Evolutionary conservation across 2,113 vertebrate genomes (phyloP).

Genomic region (Scomber japonicus): DNA sequence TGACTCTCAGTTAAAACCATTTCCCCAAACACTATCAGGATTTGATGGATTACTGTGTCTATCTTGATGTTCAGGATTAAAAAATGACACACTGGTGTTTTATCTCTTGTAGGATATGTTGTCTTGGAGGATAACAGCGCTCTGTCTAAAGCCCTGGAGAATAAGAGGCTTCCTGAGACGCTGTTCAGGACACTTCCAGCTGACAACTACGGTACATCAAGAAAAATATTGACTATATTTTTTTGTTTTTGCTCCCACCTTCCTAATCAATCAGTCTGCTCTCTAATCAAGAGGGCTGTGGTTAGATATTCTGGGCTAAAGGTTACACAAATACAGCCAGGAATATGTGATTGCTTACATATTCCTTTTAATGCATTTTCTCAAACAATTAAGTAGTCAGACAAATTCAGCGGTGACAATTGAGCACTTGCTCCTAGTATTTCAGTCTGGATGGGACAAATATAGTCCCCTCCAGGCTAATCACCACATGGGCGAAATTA

Average conservation of each 20-base stretch:
- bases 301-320: not conserved
- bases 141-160: conserved; percentile 77
- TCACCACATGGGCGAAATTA: not conserved
- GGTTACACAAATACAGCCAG: not conserved
- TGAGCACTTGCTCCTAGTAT: not conserved
- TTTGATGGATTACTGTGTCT: not conserved
- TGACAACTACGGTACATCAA: conserved; percentile 81
- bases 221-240: not conserved
- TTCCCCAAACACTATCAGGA: not conserved
- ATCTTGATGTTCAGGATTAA: not conserved
- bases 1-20: conserved; percentile 7
- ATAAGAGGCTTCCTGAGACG: conserved; percentile 81
- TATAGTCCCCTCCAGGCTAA: not conserved
- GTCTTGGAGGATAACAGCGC: conserved; percentile 85
- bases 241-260: not conserved
- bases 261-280: not conserved
- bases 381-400: not conserved
- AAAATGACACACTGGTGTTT: conserved; percentile 11
- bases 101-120: conserved; percentile 76
- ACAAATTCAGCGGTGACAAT: not conserved
- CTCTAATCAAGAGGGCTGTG: not conserved
- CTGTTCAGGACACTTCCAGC: conserved; percentile 79
- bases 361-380: not conserved
- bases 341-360: not conserved
- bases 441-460: conserved; percentile 11